phyloP scores from a whole-genome alignment of 2,113 vertebrate genomes.

The Protobothrops mucrosquamatus region DNA sequence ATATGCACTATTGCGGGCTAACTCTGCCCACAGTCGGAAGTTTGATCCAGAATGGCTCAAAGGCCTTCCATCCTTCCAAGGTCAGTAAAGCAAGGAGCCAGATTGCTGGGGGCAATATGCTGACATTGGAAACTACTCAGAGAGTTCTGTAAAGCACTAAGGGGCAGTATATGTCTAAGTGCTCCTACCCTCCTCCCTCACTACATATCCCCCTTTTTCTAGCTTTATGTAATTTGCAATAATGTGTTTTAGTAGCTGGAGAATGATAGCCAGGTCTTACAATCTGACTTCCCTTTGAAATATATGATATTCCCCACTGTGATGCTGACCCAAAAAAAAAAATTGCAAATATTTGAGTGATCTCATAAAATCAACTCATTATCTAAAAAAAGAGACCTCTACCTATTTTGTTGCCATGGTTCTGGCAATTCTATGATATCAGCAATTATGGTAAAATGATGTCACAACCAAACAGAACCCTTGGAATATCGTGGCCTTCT shows the following conservation, averaged over 20 bases:
- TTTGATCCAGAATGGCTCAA: no score
- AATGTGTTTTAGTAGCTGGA: not conserved
- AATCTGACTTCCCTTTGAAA: not conserved
- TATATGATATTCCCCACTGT: not conserved
- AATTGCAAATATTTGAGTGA: not conserved
- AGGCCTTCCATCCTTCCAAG: no score
- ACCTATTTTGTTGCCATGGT: not conserved
- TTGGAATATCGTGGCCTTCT: not conserved
- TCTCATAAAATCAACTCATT: not conserved
- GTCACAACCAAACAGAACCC: not conserved
- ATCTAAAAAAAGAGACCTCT: not conserved
- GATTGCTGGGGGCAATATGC: no score
- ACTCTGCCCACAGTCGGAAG: no score
- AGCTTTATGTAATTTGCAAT: not conserved
- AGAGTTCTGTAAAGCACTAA: no score
- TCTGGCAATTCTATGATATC: not conserved
- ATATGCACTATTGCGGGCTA: no score
- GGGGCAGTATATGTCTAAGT: no score
- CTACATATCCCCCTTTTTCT: no score
- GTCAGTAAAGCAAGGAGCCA: no score
- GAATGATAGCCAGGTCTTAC: not conserved
- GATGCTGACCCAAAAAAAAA: not conserved
- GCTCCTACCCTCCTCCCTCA: no score
- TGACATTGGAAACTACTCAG: no score
- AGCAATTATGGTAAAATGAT: not conserved